Conservation (phyloP, 2,113 vertebrate genomes). For the Onychostoma macrolepis region DNA sequence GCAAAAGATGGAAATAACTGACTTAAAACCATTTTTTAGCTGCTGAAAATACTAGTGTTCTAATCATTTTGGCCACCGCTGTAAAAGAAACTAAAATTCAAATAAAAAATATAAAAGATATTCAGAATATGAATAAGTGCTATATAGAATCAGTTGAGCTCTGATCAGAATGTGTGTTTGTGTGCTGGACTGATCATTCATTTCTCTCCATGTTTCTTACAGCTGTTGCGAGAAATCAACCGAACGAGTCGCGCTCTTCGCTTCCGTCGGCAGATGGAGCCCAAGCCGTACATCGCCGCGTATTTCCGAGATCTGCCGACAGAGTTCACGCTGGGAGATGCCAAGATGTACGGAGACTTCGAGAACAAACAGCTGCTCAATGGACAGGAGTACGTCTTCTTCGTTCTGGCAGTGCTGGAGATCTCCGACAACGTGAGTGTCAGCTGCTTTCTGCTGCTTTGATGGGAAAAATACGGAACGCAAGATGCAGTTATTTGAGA, state of each 20-base stretch:
- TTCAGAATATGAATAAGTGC: not conserved
- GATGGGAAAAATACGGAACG: too few species aligned
- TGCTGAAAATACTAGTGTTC: too few species aligned
- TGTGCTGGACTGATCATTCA: conserved; percentile 33
- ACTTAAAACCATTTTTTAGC: too few species aligned
- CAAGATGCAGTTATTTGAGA: too few species aligned
- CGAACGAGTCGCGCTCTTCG: conserved; percentile 90
- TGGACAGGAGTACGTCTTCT: conserved; percentile 97
- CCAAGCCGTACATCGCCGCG: conserved; percentile 95
- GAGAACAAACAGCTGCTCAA: conserved; percentile 95
- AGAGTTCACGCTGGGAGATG: conserved; percentile 93
- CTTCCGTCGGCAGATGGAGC: conserved; percentile 86
- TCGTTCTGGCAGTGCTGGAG: conserved; percentile 94
- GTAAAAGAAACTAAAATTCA: too few species aligned
- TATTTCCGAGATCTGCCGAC: conserved; percentile 93
- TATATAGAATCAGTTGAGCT: not conserved
- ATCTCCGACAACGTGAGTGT: conserved; percentile 93
- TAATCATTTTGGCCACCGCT: too few species aligned
- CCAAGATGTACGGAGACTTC: conserved; percentile 92
- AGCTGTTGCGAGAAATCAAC: conserved; percentile 96
- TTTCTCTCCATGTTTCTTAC: conserved; percentile 41
- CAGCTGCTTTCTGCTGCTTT: not conserved
- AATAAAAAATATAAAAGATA: not conserved
- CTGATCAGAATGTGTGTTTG: conserved; percentile 36
- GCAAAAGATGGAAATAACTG: too few species aligned